Percentiles rank a stretch among this genome's conserved stretches.
Conservation (phyloP, 2,113 vertebrate genomes). For the Notechis scutatus region DNA sequence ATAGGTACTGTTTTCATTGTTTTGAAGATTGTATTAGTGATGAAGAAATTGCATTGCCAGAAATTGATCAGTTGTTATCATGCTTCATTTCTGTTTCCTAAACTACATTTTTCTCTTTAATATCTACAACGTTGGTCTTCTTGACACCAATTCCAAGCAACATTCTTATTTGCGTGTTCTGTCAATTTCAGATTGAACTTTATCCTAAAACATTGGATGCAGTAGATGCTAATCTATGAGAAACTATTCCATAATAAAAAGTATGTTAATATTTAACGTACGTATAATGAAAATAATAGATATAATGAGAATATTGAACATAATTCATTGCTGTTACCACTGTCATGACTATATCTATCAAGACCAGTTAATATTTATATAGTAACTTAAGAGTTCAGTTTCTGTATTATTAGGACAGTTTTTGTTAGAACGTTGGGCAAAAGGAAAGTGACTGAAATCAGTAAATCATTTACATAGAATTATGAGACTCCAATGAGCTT, state of each 20-base stretch:
- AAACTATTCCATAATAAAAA: neutral
- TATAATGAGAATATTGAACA: neutral
- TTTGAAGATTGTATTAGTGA: neutral
- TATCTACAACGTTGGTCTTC: neutral
- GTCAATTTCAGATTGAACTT: neutral
- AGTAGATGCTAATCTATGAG: neutral
- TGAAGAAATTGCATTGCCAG: neutral
- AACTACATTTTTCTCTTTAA: neutral
- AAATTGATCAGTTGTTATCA: neutral
- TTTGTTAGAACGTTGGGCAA: neutral
- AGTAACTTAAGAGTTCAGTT: neutral
- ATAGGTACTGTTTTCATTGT: neutral
- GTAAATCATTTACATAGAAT: neutral
- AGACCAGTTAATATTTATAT: neutral
- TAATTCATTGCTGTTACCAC: neutral
- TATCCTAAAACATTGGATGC: neutral
- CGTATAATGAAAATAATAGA: neutral
- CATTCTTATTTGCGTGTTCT: neutral
- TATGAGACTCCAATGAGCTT: neutral
- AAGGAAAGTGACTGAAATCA: neutral
- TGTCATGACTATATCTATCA: neutral
- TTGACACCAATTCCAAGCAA: neutral
- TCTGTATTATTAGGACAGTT: neutral
- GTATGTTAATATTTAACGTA: neutral
- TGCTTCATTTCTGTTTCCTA: neutral